Conservation (phyloP, 2,113 vertebrate genomes). For the Helogale parvula region DNA sequence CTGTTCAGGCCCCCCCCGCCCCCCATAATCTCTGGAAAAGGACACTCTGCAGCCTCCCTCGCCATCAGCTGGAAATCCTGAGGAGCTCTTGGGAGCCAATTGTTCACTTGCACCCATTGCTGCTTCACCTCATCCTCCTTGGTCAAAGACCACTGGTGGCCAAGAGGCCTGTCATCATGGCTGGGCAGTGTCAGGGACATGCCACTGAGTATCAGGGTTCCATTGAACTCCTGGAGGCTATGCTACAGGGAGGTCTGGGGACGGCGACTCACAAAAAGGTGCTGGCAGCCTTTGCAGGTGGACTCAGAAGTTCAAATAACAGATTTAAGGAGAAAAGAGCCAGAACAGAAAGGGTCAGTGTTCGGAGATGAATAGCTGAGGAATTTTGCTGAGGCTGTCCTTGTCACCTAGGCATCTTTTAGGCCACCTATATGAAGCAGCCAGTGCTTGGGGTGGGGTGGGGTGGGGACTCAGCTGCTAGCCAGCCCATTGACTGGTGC, state of each 20-base stretch:
- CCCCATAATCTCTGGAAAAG: neutral
- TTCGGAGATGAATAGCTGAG: neutral
- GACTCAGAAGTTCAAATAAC: neutral
- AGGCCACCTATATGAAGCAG: neutral
- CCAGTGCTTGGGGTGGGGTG: neutral
- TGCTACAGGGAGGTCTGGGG: neutral
- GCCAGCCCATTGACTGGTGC: neutral
- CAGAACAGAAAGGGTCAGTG: neutral
- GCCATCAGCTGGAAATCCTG: neutral
- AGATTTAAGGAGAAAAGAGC: neutral
- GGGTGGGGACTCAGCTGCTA: neutral
- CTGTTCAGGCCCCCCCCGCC: fast-evolving
- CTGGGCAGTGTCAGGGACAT: neutral
- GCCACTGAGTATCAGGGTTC: neutral
- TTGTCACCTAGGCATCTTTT: neutral
- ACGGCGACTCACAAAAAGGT: neutral
- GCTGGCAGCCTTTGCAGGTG: neutral
- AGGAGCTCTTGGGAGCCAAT: neutral
- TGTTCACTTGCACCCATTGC: neutral
- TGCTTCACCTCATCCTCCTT: neutral
- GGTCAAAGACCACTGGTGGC: neutral
- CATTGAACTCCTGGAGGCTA: neutral
- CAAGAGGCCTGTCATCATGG: neutral
- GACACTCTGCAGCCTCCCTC: neutral
- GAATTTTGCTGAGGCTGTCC: neutral